These are phyloP conservation scores for Bradynema listronoti DNA, from an alignment of 1,140 invertebrate genomes.

Conservation along the genomic window DNA sequence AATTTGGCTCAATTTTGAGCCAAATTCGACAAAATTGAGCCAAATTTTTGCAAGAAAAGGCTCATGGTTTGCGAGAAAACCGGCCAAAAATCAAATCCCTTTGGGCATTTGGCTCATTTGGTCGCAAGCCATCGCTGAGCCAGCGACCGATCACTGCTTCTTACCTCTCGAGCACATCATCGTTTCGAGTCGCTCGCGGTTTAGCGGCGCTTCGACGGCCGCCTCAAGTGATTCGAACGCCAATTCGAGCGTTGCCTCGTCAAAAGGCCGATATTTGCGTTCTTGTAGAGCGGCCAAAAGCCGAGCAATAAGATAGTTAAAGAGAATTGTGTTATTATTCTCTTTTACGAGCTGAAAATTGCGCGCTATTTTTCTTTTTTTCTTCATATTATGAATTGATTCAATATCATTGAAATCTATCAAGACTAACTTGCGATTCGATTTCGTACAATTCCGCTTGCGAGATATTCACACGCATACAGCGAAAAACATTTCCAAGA, in stretches of 20 bases:
- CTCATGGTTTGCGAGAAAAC: too few species aligned
- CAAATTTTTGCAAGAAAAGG: too few species aligned
- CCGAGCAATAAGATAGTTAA: constrained; percentile 6
- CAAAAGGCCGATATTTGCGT: background rate
- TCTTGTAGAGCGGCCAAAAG: constrained; percentile 3
- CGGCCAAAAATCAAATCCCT: too few species aligned
- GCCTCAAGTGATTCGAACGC: constrained; percentile 11
- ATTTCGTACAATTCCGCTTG: constrained; percentile 10
- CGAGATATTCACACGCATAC: constrained; percentile 9
- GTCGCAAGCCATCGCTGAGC: too few species aligned
- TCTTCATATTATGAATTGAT: too few species aligned
- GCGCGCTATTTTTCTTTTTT: background rate
- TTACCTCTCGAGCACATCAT: constrained; percentile 8
- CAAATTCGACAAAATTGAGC: too few species aligned
- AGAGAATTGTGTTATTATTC: constrained; percentile 5
- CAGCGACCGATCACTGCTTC: too few species aligned
- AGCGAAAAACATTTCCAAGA: constrained; percentile 14
- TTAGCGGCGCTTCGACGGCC: constrained; percentile 4
- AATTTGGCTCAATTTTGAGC: too few species aligned
- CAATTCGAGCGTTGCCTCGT: constrained; percentile 6
- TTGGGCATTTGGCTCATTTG: too few species aligned
- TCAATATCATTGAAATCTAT: too few species aligned
- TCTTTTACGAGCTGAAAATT: constrained; percentile 14
- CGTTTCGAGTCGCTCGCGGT: constrained; percentile 1
- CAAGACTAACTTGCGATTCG: constrained; percentile 1